A percentile compares a stretch with the other conserved stretches of the same genome.
Conservation (phyloP, 2,888 invertebrate genomes). For the Synanthedon myopaeformis region DNA sequence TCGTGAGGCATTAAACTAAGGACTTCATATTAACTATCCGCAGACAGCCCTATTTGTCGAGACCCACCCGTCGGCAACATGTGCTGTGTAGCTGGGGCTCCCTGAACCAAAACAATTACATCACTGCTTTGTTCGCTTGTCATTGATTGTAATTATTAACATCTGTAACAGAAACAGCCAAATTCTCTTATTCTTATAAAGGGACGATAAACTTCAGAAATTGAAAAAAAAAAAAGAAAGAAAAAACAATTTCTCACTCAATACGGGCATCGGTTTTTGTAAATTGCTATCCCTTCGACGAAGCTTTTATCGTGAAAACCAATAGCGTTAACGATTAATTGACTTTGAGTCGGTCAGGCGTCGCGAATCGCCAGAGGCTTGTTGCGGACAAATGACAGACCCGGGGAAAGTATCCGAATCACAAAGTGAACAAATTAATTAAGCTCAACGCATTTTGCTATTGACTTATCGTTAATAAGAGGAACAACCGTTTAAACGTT, state of each 20-base stretch:
- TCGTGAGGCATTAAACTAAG: constrained; percentile 30
- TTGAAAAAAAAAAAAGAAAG: too few species aligned
- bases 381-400: constrained; percentile 27
- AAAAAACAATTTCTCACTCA: too few species aligned
- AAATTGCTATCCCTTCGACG: not conserved
- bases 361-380: constrained; percentile 15
- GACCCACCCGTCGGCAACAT: constrained; percentile 25
- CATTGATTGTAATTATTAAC: too few species aligned
- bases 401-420: constrained; percentile 12
- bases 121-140: constrained; percentile 19
- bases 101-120: constrained; percentile 50
- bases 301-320: constrained; percentile 19
- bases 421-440: constrained; percentile 35
- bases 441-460: constrained; percentile 13
- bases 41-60: constrained; percentile 42
- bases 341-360: constrained; percentile 27
- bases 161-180: too few species aligned
- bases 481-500: too few species aligned
- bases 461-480: too few species aligned
- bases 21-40: constrained; percentile 27
- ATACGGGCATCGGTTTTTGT: not conserved
- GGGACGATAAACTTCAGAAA: too few species aligned
- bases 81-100: constrained; percentile 21
- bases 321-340: constrained; percentile 43
- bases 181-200: too few species aligned